These are phyloP conservation scores for Pissodes strobi DNA, from an alignment of 1,140 invertebrate genomes.

Conservation along the genomic window DNA sequence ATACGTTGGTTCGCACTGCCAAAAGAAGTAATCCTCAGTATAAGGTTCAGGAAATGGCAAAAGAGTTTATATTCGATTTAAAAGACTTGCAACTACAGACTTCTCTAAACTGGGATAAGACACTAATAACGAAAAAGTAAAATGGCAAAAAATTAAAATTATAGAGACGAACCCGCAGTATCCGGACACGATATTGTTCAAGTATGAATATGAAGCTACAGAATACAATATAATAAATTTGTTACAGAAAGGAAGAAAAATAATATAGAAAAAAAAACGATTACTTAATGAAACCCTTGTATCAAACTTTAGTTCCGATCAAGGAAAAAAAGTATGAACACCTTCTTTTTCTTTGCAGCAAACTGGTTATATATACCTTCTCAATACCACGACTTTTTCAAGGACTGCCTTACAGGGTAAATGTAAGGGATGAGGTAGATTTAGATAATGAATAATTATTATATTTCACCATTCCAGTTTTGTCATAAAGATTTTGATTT, in stretches of 20 bases:
- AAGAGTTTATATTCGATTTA: slow-evolving; percentile 7
- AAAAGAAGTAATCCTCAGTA: slow-evolving; percentile 9
- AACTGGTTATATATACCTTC: slow-evolving; percentile 10
- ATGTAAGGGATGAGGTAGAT: not conserved
- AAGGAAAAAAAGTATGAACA: no score
- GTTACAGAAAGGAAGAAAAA: slow-evolving; percentile 8
- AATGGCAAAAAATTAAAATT: no score
- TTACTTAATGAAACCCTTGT: slow-evolving; percentile 13
- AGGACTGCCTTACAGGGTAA: not conserved
- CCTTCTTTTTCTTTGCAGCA: slow-evolving; percentile 3
- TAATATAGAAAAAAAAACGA: slow-evolving; percentile 8
- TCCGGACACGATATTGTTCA: not conserved
- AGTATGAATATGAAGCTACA: slow-evolving; percentile 1
- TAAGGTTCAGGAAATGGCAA: no score
- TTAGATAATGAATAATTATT: not conserved
- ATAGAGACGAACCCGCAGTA: slow-evolving; percentile 9
- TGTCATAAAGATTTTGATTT: not conserved
- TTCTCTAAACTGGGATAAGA: slow-evolving; percentile 12
- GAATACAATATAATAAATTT: slow-evolving; percentile 9
- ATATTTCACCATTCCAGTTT: not conserved
- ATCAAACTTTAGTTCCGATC: no score
- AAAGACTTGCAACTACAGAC: no score
- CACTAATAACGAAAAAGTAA: slow-evolving; percentile 11
- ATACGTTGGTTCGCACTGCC: slow-evolving; percentile 9
- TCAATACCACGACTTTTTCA: slow-evolving; percentile 12